These are phyloP conservation scores for Papilio dardanus DNA, from an alignment of 1,140 invertebrate genomes.

Conservation along the genomic window DNA sequence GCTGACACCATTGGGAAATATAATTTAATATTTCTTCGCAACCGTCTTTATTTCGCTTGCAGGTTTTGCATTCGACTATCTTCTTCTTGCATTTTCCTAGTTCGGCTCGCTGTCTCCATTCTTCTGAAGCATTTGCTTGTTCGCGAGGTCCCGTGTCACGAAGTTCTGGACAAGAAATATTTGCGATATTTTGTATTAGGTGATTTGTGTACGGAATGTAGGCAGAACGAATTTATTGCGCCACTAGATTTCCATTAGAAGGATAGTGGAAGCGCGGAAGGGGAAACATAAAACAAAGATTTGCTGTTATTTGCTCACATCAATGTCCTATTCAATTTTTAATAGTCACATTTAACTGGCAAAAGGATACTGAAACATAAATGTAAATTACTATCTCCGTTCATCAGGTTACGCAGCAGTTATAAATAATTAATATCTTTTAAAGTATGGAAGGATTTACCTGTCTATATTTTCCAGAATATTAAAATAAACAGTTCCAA, in stretches of 20 bases:
- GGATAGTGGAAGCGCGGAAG: constrained; percentile 37
- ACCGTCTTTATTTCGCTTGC: constrained; percentile 55
- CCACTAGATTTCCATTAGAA: constrained; percentile 47
- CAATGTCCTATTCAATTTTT: background rate
- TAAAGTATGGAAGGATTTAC: no score
- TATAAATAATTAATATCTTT: no score
- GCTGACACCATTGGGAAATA: constrained; percentile 83
- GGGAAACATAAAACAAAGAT: constrained; percentile 15
- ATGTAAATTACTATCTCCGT: no score
- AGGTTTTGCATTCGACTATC: constrained; percentile 45
- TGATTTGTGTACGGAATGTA: constrained; percentile 69
- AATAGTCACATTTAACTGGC: background rate
- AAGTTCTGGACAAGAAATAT: constrained; percentile 75
- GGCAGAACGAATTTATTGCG: constrained; percentile 58
- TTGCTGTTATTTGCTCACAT: constrained; percentile 38
- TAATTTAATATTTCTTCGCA: constrained; percentile 82
- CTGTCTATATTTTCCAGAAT: no score
- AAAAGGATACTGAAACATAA: no score
- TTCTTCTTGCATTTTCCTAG: constrained; percentile 63
- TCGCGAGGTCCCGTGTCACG: constrained; percentile 68
- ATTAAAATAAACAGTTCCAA: no score
- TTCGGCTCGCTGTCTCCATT: constrained; percentile 56
- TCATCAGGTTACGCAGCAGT: no score
- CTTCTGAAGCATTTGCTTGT: constrained; percentile 66
- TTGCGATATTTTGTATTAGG: constrained; percentile 75